Evolutionary conservation across 2,888 invertebrate species (phyloP), one percentile per base, ranked within the genome.

Genomic region (Trissonchulus latispiculum): DNA sequence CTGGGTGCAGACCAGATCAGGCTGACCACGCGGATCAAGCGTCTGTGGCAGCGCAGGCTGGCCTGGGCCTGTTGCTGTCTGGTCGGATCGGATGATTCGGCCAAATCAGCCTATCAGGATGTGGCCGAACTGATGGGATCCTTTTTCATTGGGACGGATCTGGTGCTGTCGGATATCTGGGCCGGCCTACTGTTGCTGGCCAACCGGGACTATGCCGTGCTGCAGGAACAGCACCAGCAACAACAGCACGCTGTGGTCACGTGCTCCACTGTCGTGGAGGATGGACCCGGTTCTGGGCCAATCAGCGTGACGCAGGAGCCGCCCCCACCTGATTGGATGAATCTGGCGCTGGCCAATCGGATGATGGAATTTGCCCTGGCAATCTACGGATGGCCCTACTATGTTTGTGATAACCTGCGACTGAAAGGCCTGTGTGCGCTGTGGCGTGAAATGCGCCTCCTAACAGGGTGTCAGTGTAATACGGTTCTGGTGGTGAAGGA

Each of bases 301-400:
- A n/a, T n/a, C n/a, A n/a, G n/a, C n/a, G n/a, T n/a, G n/a, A n/a
- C n/a, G n/a, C n/a, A n/a, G n/a, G n/a, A n/a, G n/a, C 29, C 61
- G 37, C 71, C 74, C 18, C 75, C 76, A 36, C 75, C 78, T 32
- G 78, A 77, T 0, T 93, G 92, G 93, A 92, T 92, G 91, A 90
- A 89, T 77, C 83, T 91, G 76, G 88, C 89, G 71, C 87, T 89
- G 79, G 91, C 91, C 1, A 82, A 88, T 73, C 90, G 93, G 83
- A 93, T 90, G 81, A 86, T 93, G 80, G 88, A 90, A 81, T 87
- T 91, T 78, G 91, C 93, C 0, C 88, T 91, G 82, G 91, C 91
- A 2, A 89, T 90, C 3, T 94, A 94, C 82, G 92, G 93, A 0
- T 93, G 93, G 92, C 90, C 92, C 0, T 90, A 91, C 79, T 91